phyloP scores from a whole-genome alignment of 2,888 invertebrate genomes.

The Ormyrus pomaceus region DNA sequence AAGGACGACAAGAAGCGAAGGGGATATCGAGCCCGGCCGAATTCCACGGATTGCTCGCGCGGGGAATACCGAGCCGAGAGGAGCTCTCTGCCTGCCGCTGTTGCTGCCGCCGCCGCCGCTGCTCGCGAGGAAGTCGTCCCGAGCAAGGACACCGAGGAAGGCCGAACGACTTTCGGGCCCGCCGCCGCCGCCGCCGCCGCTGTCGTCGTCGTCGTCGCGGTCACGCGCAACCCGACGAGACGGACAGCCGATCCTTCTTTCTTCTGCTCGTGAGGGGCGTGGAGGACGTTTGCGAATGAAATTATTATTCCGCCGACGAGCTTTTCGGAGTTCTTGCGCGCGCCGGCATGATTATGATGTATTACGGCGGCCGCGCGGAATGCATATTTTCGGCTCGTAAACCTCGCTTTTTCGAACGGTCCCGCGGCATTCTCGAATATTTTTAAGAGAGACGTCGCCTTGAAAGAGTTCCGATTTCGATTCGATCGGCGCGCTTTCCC shows the following conservation, averaged over 20 bases:
- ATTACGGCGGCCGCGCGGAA: too few relatives aligned
- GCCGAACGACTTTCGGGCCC: constrained; percentile 31
- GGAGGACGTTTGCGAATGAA: constrained; percentile 6
- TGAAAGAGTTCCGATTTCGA: too few relatives aligned
- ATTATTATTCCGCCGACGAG: constrained; percentile 1
- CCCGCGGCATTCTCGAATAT: too few relatives aligned
- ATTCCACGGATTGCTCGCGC: constrained; percentile 68
- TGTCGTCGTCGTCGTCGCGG: constrained; percentile 7
- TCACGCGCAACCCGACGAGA: constrained; percentile 19
- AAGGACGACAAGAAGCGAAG: constrained; percentile 19
- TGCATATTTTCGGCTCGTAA: too few relatives aligned
- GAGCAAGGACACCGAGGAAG: constrained; percentile 46
- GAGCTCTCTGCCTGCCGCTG: too few relatives aligned
- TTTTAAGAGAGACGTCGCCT: too few relatives aligned
- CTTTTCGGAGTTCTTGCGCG: neutral
- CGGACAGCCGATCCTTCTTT: too few relatives aligned
- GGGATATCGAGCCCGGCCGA: constrained; percentile 54
- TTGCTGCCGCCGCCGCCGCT: too few relatives aligned
- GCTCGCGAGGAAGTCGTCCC: neutral
- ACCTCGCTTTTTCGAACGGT: too few relatives aligned
- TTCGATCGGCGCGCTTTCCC: too few relatives aligned
- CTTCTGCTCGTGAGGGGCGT: too few relatives aligned
- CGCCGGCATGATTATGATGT: neutral
- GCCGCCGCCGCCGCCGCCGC: constrained; percentile 14
- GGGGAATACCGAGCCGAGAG: too few relatives aligned